Base-by-base conservation (phyloP, 2,797 vertebrate genomes). In the Sphenopsis melanotis region DNA sequence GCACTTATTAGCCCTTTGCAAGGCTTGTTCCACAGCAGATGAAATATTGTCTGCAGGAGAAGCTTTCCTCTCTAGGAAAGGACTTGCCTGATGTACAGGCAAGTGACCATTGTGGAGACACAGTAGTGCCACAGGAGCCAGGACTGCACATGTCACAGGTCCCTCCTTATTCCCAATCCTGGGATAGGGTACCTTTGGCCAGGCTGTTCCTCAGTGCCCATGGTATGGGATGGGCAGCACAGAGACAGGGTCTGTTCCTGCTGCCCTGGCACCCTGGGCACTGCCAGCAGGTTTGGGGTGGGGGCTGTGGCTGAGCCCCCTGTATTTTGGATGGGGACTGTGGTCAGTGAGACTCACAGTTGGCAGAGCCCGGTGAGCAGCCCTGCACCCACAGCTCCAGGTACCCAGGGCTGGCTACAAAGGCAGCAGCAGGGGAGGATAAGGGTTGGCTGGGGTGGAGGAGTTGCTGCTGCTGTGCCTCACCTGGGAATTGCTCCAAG, bases 401-500 rank as follows among this genome's bases (percentile, higher is more conserved):
- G 70, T 8, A 6, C 39, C 39, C 6, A 3, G 55, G 55, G 60
- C 75, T 87, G 87, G 53, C 70, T 3, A 3, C 78, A 83, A 27
- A 88, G 37, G 88, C 1, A 0, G 75, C 0, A 0, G 30, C 12
- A 39, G 53, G 22, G 37, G 11, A 78, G 42, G 36, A 39, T 2
- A 6, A 66, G 27, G 26, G 72, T 3, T 96, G 68, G 89, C 84
- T 56, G 24, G 49, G 75, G 70, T n/a, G 56, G 44, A 79, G 55
- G 44, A 92, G 50, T 20, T n/a, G 36, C 71, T 26, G 37, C 59
- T 0, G 21, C 82, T 0, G 2, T 93, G 91, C 95, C 94, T 95
- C 94, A 96, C 94, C 94, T 96, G 93, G 95, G 84, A 93, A 93
- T 86, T 86, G 66, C 80, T 96, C 89, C 92, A 96, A 94, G 91